Evolutionary conservation across 2,113 vertebrate species (phyloP).

Genomic region (Dascyllus trimaculatus): DNA sequence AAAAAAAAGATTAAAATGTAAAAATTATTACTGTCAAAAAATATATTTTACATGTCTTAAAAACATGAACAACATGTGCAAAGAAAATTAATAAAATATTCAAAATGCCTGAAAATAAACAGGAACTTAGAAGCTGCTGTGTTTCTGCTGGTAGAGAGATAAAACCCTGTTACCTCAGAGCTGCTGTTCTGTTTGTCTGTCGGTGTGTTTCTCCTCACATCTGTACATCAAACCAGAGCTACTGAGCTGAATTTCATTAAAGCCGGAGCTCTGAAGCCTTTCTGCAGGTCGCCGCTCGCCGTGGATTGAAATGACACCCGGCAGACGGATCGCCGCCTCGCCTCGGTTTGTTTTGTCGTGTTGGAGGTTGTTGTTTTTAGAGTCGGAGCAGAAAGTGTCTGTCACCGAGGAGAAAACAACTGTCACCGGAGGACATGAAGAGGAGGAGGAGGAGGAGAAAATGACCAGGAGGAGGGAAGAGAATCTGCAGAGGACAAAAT

Average conservation of each 20-base stretch:
- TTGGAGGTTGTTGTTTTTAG: conserved; percentile 4
- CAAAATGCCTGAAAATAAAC: no score
- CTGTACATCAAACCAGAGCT: conserved; percentile 39
- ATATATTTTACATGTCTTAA: no score
- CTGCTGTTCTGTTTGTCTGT: no score
- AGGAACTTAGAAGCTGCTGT: no score
- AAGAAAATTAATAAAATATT: no score
- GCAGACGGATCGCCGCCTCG: conserved; percentile 21
- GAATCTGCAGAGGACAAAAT: no score
- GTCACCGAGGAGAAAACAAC: not conserved
- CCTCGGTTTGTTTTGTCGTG: conserved; percentile 41
- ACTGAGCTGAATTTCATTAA: conserved; percentile 56
- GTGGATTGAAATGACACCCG: conserved; percentile 52
- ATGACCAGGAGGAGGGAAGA: not conserved
- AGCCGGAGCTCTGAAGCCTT: conserved; percentile 47
- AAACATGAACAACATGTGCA: no score
- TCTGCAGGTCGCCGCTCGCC: conserved; percentile 24
- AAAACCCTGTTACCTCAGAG: no score
- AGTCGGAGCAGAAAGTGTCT: not conserved
- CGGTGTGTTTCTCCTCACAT: conserved; percentile 1
- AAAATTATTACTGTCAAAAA: no score
- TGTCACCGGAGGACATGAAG: not conserved
- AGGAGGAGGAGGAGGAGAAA: not conserved
- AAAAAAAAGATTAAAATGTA: no score
- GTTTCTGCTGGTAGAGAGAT: no score